Evolutionary conservation across 2,888 invertebrate genomes (phyloP).

Genomic region (Esperia sulphurella): DNA sequence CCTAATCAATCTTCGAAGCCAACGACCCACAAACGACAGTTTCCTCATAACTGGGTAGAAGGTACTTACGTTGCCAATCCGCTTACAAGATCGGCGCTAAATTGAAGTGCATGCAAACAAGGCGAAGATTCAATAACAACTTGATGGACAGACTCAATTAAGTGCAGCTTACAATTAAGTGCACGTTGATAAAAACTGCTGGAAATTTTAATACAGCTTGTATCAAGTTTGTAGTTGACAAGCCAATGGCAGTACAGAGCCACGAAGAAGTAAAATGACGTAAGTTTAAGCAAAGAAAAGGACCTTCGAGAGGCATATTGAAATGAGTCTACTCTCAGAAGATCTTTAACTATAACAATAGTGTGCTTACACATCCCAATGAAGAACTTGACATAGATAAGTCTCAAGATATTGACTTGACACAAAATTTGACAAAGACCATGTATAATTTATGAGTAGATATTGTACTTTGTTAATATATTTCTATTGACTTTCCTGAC

Average conservation of each 20-base stretch:
- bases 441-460: too few relatives aligned
- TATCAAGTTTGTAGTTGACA: neutral
- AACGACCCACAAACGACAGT: constrained; percentile 11
- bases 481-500: too few relatives aligned
- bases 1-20: constrained; percentile 1
- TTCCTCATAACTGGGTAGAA: constrained; percentile 15
- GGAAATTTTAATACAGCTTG: neutral
- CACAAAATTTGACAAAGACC: too few relatives aligned
- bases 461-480: too few relatives aligned
- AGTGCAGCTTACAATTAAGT: neutral
- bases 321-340: too few relatives aligned
- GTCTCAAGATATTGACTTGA: too few relatives aligned
- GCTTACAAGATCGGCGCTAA: constrained; percentile 34
- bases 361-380: too few relatives aligned
- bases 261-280: neutral
- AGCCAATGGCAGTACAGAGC: neutral
- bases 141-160: constrained; percentile 14
- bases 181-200: neutral
- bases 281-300: too few relatives aligned
- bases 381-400: too few relatives aligned
- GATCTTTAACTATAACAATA: too few relatives aligned
- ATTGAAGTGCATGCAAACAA: constrained; percentile 39
- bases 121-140: constrained; percentile 32
- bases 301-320: too few relatives aligned
- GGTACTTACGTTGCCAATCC: constrained; percentile 26